Evolutionary conservation across 2,797 vertebrate species (phyloP), one percentile per base, ranked within the genome.

Genomic region (Pangasius krempfi): DNA sequence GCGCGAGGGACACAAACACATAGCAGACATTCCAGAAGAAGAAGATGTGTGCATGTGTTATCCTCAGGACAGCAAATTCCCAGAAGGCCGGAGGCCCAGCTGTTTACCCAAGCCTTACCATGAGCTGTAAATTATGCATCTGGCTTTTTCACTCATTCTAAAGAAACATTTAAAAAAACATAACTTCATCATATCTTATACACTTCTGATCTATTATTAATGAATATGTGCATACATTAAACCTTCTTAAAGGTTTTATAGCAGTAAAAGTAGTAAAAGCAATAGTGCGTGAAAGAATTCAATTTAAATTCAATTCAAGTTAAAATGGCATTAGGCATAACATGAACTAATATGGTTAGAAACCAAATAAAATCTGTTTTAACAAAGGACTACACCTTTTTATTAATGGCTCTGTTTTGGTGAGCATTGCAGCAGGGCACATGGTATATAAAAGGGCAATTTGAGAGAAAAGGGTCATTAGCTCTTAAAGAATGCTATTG

Each of bases 11-110:
- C 44, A 68, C 70, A 75, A 64, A 73, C 88, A 90, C 94, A 95
- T 94, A 92, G 93, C 94, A 93, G 92, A 94, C 95, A 96, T 96
- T 96, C 96, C 95, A 92, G 92, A 93, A 92, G 91, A 95, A 92
- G 90, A 73, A 92, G 93, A 94, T 95, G 93, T 93, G n/a, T 87
- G 72, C 27, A 18, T 52, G 22, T 25, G 25, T 73, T 81, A 58
- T 30, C 86, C n/a, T 60, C 50, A 37, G 60, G 86, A 85, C 66
- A 88, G 76, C 64, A 81, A 66, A 87, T 80, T 89, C 82, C 73
- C 54, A n/a, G 33, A 80, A 76, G 14, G 40, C 82, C 18, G 4
- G 25, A 60, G 64, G 40, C 75, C 82, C 86, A 88, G 86, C 82
- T 89, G 82, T 85, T 89, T 85, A 64, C n/a, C 47, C n/a, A 50